These are phyloP conservation scores for Cassiopea xamachana DNA, from an alignment of 30 jellyfish, hydroid and myxozoan species.

Conservation along the genomic window DNA sequence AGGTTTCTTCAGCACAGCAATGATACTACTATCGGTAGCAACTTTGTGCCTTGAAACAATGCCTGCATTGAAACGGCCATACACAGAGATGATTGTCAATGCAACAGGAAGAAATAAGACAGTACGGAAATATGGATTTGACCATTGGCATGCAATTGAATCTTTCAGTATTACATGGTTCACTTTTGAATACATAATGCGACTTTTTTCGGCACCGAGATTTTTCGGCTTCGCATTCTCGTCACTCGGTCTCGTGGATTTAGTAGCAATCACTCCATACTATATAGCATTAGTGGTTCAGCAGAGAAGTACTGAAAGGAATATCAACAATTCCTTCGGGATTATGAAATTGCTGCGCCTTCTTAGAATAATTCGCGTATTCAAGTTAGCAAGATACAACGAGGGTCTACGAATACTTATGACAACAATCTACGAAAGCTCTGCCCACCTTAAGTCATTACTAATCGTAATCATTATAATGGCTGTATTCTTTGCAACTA, in stretches of 20 bases:
- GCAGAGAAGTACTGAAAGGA: slow-evolving; percentile 11
- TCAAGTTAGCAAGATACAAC: slow-evolving; percentile 78
- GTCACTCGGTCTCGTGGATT: slow-evolving; percentile 71
- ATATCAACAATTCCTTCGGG: slow-evolving; percentile 23
- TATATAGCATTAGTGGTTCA: slow-evolving; percentile 27
- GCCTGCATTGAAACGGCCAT: slow-evolving; percentile 46
- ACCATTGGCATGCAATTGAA: slow-evolving; percentile 73
- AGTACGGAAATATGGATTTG: slow-evolving; percentile 1
- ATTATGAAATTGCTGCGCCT: slow-evolving; percentile 63
- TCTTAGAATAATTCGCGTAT: slow-evolving; percentile 77
- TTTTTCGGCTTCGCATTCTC: slow-evolving; percentile 46
- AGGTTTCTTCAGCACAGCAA: slow-evolving; percentile 42
- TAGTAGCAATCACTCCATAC: slow-evolving; percentile 59
- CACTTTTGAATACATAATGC: slow-evolving; percentile 63
- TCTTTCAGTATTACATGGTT: slow-evolving; percentile 58
- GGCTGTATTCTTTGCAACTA: slow-evolving; percentile 78
- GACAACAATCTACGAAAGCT: slow-evolving; percentile 74
- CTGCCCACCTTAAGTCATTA: slow-evolving; percentile 65
- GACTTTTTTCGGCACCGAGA: slow-evolving; percentile 74
- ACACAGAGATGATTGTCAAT: neutral
- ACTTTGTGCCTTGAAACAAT: slow-evolving; percentile 83
- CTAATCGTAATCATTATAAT: slow-evolving; percentile 52
- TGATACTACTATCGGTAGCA: slow-evolving; percentile 51
- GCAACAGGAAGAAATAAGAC: slow-evolving; percentile 36
- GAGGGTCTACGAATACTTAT: slow-evolving; percentile 79